Percentiles rank a stretch among this genome's conserved stretches.
Evolutionary conservation across 2,797 vertebrate species (phyloP).

Genomic region (Kryptolebias ocellatus): DNA sequence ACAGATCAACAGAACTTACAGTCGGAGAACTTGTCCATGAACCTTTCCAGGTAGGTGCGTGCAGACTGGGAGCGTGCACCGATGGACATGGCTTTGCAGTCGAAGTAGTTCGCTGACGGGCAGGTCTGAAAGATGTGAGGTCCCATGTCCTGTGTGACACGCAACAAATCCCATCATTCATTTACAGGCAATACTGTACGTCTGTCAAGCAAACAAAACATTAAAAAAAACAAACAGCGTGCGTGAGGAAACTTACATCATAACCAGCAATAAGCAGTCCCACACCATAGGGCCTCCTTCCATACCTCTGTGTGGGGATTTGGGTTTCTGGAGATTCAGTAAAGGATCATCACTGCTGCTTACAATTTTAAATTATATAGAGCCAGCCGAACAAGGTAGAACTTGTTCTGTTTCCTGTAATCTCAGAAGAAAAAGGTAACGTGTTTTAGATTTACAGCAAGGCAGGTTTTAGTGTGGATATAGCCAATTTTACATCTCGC

Average conservation of each 20-base stretch:
- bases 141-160: conserved; percentile 89
- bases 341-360: conserved; percentile 32
- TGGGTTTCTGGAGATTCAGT: conserved; percentile 88
- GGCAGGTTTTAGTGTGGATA: too few species aligned
- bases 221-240: not conserved
- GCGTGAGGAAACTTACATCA: conserved; percentile 85
- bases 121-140: conserved; percentile 99
- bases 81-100: conserved; percentile 98
- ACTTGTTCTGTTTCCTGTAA: too few species aligned
- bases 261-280: conserved; percentile 96
- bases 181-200: not conserved
- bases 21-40: conserved; percentile 91
- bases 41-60: conserved; percentile 95
- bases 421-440: too few species aligned
- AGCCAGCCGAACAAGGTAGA: not conserved
- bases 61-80: conserved; percentile 97
- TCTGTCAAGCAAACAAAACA: not conserved
- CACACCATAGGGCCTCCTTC: conserved; percentile 94
- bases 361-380: not conserved
- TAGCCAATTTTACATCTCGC: too few species aligned
- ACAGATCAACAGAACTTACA: conserved; percentile 80
- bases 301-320: conserved; percentile 96
- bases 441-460: too few species aligned
- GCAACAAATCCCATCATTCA: not conserved
- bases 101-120: conserved; percentile 97